Conservation (phyloP, 1,140 invertebrate species). For the Riptortus pedestris region DNA sequence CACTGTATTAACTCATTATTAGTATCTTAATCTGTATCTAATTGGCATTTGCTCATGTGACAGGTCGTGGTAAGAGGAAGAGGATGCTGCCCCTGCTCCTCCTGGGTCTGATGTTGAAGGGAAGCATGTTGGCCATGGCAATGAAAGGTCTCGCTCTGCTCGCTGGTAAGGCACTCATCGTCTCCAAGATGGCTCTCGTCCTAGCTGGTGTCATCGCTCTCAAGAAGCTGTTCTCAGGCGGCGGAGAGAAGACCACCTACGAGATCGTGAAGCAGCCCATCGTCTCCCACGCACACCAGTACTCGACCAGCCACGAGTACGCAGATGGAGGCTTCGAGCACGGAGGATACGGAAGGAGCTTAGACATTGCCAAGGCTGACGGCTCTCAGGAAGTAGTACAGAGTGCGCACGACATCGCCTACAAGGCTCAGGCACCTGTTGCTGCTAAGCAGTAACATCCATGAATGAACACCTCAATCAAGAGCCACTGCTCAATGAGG, state of each 20-base stretch:
- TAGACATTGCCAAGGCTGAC: slow-evolving; percentile 28
- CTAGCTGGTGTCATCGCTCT: slow-evolving; percentile 62
- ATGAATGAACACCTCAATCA: too few species aligned
- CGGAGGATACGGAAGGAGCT: slow-evolving; percentile 36
- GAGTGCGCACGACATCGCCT: slow-evolving; percentile 28
- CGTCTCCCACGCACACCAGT: slow-evolving; percentile 60
- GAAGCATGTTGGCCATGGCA: slow-evolving; percentile 56
- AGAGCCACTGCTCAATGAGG: too few species aligned
- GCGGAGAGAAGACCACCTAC: slow-evolving; percentile 65
- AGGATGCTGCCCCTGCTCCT: slow-evolving; percentile 47
- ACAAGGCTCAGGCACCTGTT: slow-evolving; percentile 19
- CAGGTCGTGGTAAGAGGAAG: slow-evolving; percentile 38
- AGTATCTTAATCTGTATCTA: too few species aligned
- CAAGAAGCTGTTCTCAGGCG: slow-evolving; percentile 54
- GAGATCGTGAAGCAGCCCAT: slow-evolving; percentile 77
- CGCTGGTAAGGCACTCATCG: slow-evolving; percentile 58
- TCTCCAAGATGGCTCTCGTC: slow-evolving; percentile 62
- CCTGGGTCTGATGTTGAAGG: slow-evolving; percentile 53
- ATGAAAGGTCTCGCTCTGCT: slow-evolving; percentile 61
- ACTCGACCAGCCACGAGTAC: slow-evolving; percentile 56
- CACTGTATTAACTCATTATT: too few species aligned
- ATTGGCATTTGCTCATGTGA: too few species aligned
- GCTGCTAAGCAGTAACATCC: neutral
- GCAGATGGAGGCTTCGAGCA: slow-evolving; percentile 35
- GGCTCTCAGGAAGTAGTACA: slow-evolving; percentile 27